These are phyloP conservation scores for Rutpela maculata DNA, from an alignment of 2,888 invertebrate genomes.

Conservation along the genomic window DNA sequence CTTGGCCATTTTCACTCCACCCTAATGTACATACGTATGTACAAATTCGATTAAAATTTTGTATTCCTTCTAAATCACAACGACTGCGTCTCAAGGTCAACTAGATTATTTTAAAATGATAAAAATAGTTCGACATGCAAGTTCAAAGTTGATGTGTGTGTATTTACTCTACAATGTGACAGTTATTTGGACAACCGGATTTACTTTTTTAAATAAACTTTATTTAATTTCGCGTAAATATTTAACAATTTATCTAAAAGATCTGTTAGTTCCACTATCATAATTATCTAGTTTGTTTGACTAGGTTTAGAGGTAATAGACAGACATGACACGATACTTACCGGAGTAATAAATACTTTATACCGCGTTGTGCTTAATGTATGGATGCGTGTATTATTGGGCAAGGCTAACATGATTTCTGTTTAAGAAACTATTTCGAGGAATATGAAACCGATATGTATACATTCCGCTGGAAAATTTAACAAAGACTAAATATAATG, in stretches of 20 bases:
- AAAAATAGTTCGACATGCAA: constrained; percentile 27
- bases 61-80: not conserved
- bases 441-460: not conserved
- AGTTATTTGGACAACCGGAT: constrained; percentile 30
- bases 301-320: constrained; percentile 11
- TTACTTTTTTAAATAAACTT: constrained; percentile 27
- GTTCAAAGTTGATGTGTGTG: constrained; percentile 19
- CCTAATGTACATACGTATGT: too few species aligned
- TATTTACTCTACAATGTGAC: constrained; percentile 27
- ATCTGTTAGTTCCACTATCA: constrained; percentile 36
- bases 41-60: too few species aligned
- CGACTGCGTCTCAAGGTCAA: not conserved
- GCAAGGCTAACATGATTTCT: constrained; percentile 1
- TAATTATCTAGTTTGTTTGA: constrained; percentile 35
- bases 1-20: too few species aligned
- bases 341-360: constrained; percentile 18
- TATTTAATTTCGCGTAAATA: constrained; percentile 18
- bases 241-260: constrained; percentile 11
- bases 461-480: not conserved
- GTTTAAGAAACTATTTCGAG: not conserved
- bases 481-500: not conserved
- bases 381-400: not conserved
- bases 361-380: not conserved
- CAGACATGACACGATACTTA: not conserved
- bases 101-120: constrained; percentile 12